Conservation (phyloP, 2,888 invertebrate species). For the Chesias legatella region DNA sequence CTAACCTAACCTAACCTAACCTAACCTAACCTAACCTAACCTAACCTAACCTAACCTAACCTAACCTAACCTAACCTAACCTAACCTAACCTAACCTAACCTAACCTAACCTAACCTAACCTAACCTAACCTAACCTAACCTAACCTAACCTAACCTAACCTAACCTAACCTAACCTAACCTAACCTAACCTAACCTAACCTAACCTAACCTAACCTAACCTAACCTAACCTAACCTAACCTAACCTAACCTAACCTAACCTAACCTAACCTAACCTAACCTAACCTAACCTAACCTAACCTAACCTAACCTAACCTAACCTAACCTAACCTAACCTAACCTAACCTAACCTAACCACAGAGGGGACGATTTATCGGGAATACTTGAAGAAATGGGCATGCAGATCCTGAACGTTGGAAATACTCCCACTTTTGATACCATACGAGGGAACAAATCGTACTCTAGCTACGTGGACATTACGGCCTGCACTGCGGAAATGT, state of each 20-base stretch:
- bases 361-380: no score
- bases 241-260: conserved; percentile 22
- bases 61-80: conserved; percentile 28
- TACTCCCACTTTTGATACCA: no score
- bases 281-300: conserved; percentile 21
- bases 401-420: no score
- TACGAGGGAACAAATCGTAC: no score
- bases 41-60: conserved; percentile 26
- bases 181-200: conserved; percentile 20
- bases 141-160: conserved; percentile 21
- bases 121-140: conserved; percentile 22
- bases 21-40: conserved; percentile 22
- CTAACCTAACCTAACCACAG: no score
- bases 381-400: no score
- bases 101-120: conserved; percentile 26
- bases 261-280: conserved; percentile 22
- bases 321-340: conserved; percentile 22
- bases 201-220: conserved; percentile 22
- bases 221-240: conserved; percentile 14
- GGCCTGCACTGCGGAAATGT: no score
- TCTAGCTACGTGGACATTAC: no score
- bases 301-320: conserved; percentile 22
- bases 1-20: conserved; percentile 29
- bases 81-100: conserved; percentile 28
- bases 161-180: conserved; percentile 21